Evolutionary conservation across 2,113 vertebrate species (phyloP).

Genomic region (Cyprinus carpio): DNA sequence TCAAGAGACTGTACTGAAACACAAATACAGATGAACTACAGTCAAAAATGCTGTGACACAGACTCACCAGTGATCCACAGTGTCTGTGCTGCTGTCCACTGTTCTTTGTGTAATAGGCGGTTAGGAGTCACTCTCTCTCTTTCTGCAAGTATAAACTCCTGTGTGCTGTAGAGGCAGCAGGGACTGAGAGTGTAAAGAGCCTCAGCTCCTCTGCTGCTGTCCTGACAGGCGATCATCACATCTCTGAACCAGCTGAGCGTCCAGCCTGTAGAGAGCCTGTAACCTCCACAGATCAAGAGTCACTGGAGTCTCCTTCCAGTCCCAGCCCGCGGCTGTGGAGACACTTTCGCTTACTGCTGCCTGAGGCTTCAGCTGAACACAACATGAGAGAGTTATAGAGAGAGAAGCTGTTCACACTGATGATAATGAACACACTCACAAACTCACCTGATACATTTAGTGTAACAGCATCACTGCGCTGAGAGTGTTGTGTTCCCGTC

Average conservation of each 20-base stretch:
- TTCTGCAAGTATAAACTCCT: slow-evolving; percentile 50
- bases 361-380: no score
- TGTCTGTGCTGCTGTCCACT: slow-evolving; percentile 1
- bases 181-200: slow-evolving; percentile 4
- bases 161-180: slow-evolving; percentile 43
- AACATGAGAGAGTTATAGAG: no score
- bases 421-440: no score
- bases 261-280: neutral
- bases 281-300: neutral
- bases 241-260: slow-evolving; percentile 28
- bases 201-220: slow-evolving; percentile 43
- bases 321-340: slow-evolving; percentile 36
- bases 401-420: no score
- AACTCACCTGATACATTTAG: no score
- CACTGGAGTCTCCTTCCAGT: slow-evolving; percentile 45
- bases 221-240: slow-evolving; percentile 15
- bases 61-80: slow-evolving; percentile 54
- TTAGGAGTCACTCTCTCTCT: slow-evolving; percentile 43
- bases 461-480: neutral
- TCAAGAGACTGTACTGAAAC: neutral
- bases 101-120: slow-evolving; percentile 41
- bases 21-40: neutral
- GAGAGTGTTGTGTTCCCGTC: no score
- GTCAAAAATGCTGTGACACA: neutral
- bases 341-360: slow-evolving; percentile 26